Percentiles rank a stretch among this genome's conserved stretches.
Evolutionary conservation across 2,113 vertebrate genomes (phyloP).

Genomic region (Tetrax tetrax): DNA sequence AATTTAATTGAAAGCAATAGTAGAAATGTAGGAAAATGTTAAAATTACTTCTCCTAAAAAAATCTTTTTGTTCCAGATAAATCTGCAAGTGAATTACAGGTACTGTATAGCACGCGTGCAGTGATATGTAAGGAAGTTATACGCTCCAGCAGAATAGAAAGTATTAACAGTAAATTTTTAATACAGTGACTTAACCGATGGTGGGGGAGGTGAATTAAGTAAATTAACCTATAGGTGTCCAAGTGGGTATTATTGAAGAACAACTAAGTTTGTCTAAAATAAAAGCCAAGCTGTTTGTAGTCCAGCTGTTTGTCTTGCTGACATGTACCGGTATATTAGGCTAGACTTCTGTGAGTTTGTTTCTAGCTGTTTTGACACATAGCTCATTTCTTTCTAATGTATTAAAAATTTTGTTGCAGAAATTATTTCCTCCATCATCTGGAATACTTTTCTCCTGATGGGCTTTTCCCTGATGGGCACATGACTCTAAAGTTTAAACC

Average conservation of each 20-base stretch:
- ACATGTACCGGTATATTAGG: background rate
- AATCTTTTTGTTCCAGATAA: slow-evolving; percentile 50
- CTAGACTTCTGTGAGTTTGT: background rate
- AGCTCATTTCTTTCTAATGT: background rate
- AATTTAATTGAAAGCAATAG: slow-evolving; percentile 47
- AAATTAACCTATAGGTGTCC: background rate
- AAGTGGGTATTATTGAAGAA: background rate
- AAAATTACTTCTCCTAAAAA: slow-evolving; percentile 29
- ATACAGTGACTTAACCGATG: background rate
- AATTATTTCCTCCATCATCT: background rate
- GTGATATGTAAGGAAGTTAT: background rate
- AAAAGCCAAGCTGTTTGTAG: background rate
- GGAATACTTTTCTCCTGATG: background rate
- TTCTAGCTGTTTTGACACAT: background rate
- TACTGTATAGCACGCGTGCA: background rate
- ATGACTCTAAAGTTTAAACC: background rate
- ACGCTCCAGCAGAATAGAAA: background rate
- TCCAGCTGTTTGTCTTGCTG: background rate
- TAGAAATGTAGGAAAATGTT: slow-evolving; percentile 36
- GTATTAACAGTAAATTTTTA: slow-evolving; percentile 1
- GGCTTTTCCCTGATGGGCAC: background rate
- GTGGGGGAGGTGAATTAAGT: background rate
- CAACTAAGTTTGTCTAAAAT: background rate
- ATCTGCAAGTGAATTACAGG: slow-evolving; percentile 2
- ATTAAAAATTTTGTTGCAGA: background rate